A percentile compares a stretch with the other conserved stretches of the same genome.
phyloP scores from a whole-genome alignment of 1,140 invertebrate species.

The Zophobas atratus region DNA sequence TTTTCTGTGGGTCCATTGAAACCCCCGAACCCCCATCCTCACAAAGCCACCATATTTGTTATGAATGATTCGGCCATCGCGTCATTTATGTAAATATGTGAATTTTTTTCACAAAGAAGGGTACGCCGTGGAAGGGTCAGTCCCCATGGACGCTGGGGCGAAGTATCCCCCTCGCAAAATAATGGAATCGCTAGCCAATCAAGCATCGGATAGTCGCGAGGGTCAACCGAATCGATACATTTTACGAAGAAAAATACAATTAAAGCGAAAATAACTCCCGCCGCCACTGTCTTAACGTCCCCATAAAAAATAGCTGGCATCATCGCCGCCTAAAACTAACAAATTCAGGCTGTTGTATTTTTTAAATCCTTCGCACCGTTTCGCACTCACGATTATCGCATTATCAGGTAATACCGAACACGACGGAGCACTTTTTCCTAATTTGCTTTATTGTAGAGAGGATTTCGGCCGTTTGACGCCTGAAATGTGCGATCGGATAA shows the following conservation, averaged over 20 bases:
- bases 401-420: conserved; percentile 47
- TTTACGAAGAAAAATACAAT: conserved; percentile 27
- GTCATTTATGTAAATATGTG: conserved; percentile 35
- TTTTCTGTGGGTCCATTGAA: conserved; percentile 58
- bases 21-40: conserved; percentile 32
- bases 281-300: conserved; percentile 2
- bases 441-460: conserved; percentile 42
- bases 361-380: conserved; percentile 46
- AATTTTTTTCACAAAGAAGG: conserved; percentile 27
- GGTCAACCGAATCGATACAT: conserved; percentile 50
- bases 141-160: conserved; percentile 58
- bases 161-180: conserved; percentile 51
- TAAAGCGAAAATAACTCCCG: not conserved
- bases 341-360: conserved; percentile 37
- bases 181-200: conserved; percentile 54
- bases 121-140: conserved; percentile 57
- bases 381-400: conserved; percentile 49
- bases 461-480: conserved; percentile 13
- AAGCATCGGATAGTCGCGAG: conserved; percentile 51
- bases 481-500: conserved; percentile 2
- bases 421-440: conserved; percentile 47
- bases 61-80: conserved; percentile 24
- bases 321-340: conserved; percentile 4
- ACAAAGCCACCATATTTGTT: conserved; percentile 48
- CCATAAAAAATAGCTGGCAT: not conserved